A percentile compares a stretch with the other conserved stretches of the same genome.
phyloP scores from a whole-genome alignment of 2,888 invertebrate genomes.

The Graphium colonna region DNA sequence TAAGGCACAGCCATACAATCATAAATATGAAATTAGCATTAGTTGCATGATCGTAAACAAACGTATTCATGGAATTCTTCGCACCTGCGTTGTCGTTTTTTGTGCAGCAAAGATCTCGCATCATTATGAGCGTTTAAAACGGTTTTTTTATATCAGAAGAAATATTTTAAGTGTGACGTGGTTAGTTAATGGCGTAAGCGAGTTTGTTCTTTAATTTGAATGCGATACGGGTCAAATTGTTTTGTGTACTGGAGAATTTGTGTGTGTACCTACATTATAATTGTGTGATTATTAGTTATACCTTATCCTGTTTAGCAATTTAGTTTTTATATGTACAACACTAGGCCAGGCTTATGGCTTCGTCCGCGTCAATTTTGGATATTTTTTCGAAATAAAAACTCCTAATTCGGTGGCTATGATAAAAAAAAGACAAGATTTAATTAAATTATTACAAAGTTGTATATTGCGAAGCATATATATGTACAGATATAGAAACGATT shows the following conservation, averaged over 20 bases:
- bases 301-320: conserved; percentile 2
- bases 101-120: conserved; percentile 11
- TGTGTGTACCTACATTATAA: conserved; percentile 9
- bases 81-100: conserved; percentile 13
- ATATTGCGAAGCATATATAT: no score
- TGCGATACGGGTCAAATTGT: not conserved
- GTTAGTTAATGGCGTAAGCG: not conserved
- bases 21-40: no score
- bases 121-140: conserved; percentile 3
- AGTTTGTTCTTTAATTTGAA: not conserved
- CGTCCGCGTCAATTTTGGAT: no score
- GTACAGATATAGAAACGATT: no score
- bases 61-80: conserved; percentile 7
- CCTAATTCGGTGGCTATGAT: no score
- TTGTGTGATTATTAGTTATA: conserved; percentile 11
- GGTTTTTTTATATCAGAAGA: conserved; percentile 6
- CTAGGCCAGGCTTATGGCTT: no score
- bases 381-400: no score
- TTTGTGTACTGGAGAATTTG: not conserved
- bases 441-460: no score
- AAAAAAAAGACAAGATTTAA: no score
- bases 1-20: no score
- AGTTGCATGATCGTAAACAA: conserved; percentile 11
- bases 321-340: no score
- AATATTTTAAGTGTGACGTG: conserved; percentile 20